Conservation (phyloP, 2,888 invertebrate species). For the Drosophila histrio region DNA sequence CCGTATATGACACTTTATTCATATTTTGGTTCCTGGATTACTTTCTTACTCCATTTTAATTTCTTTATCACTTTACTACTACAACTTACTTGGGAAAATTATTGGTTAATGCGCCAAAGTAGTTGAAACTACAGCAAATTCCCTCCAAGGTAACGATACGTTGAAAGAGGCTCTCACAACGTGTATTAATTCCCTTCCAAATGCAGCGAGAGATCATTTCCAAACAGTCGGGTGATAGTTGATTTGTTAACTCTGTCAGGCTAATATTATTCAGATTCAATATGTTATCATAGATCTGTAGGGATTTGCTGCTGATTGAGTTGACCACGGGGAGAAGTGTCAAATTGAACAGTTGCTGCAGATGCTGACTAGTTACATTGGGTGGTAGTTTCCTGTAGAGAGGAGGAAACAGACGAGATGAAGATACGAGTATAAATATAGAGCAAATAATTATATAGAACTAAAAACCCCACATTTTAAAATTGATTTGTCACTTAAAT, state of each 20-base stretch:
- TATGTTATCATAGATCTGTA: constrained; percentile 65
- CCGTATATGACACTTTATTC: no score
- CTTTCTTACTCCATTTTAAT: no score
- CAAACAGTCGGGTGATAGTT: constrained; percentile 86
- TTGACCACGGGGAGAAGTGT: constrained; percentile 72
- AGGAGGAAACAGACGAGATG: no score
- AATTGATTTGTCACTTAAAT: no score
- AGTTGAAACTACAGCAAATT: constrained; percentile 89
- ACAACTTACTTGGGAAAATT: constrained; percentile 80
- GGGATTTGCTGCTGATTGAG: constrained; percentile 61
- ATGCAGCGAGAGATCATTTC: constrained; percentile 86
- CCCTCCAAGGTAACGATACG: constrained; percentile 85
- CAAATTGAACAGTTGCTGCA: constrained; percentile 75
- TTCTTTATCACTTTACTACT: no score
- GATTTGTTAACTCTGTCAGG: constrained; percentile 55
- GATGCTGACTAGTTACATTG: constrained; percentile 77
- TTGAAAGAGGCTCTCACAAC: constrained; percentile 86
- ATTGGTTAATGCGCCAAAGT: constrained; percentile 84
- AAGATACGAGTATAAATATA: no score
- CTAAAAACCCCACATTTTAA: no score
- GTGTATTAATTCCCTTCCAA: constrained; percentile 87
- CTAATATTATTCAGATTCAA: constrained; percentile 78
- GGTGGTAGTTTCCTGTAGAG: constrained; percentile 69
- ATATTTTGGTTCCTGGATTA: no score
- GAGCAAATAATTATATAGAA: no score